Evolutionary conservation across 1,140 invertebrate genomes (phyloP), one percentile per base, ranked within the genome.

Genomic region (Ostrea edulis): DNA sequence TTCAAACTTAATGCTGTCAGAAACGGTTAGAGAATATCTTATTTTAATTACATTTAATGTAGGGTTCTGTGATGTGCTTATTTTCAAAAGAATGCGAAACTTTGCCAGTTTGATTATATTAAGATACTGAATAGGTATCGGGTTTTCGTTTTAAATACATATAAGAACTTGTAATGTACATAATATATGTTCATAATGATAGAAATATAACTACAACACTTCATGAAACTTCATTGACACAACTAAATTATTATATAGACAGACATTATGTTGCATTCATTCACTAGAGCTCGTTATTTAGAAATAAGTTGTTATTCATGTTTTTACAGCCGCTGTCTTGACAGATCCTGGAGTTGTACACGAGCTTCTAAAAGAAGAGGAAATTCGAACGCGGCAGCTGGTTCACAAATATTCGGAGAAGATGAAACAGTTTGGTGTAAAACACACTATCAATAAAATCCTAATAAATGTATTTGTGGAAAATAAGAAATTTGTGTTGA

Each of bases 371-470:
- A 85, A 62, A 58, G 83, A 85, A 29, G 83, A 85, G 53, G 83
- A 85, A 85, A 44, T 44, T 44, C 51, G 54, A 62, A 85, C 83
- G 11, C n/a, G 55, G 35, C 20, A 58, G 9, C 55, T 85, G 52
- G 83, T 85, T 58, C 83, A 85, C 5, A 85, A 85, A 25, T 85
- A 85, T 25, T 85, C 83, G 17, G 55, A 52, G 54, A 85, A 62
- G 51, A 85, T 85, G 83, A 85, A 85, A 22, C 51, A 85, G 29
- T 52, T 35, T 55, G 83, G 83, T 11, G 83, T 85, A 85, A 85
- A 62, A 7, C n/a, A 62, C 20, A 62, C n/a, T 7, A 62, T 62
- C 1, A 62, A 20, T 7, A 0, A 62, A 14, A n/a, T 2, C 35
- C n/a, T n/a, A 17, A 9, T 55, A 9, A 17, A 55, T 17, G 9